phyloP scores from a whole-genome alignment of 64 coral and sea anemone species.

The Montipora capricornis region DNA sequence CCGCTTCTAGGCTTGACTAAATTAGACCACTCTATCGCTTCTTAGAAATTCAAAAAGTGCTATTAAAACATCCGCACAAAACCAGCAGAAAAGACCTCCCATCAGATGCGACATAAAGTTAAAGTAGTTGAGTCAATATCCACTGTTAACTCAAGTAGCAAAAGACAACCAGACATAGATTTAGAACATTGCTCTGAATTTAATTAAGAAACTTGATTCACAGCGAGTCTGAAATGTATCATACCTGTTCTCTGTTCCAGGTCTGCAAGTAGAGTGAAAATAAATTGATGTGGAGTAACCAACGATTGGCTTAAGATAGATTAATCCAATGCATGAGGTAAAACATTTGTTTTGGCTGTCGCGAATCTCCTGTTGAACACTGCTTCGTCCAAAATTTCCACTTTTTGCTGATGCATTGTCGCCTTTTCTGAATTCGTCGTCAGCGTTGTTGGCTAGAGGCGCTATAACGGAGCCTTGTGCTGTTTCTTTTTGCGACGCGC shows the following conservation, averaged over 20 bases:
- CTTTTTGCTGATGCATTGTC: neutral
- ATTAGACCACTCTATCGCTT: no score
- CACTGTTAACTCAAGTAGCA: neutral
- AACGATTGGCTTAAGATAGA: slow-evolving; percentile 20
- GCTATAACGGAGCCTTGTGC: neutral
- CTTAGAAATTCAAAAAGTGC: no score
- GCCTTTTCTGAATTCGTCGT: neutral
- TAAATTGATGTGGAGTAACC: slow-evolving; percentile 20
- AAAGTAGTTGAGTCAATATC: neutral
- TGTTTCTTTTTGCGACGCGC: neutral
- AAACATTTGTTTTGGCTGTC: neutral
- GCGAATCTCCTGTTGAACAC: neutral
- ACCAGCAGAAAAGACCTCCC: neutral
- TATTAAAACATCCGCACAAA: neutral
- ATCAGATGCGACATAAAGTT: neutral
- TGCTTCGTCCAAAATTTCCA: neutral
- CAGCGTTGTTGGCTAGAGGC: neutral
- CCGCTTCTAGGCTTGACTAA: no score
- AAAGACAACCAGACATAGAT: neutral
- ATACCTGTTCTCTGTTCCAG: neutral
- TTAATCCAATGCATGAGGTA: slow-evolving; percentile 17
- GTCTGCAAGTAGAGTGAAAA: slow-evolving; percentile 4
- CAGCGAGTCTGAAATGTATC: neutral
- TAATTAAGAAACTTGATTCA: neutral
- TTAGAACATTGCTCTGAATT: no score